Conservation (phyloP, 2,797 vertebrate genomes). For the Margarornis squamiger region DNA sequence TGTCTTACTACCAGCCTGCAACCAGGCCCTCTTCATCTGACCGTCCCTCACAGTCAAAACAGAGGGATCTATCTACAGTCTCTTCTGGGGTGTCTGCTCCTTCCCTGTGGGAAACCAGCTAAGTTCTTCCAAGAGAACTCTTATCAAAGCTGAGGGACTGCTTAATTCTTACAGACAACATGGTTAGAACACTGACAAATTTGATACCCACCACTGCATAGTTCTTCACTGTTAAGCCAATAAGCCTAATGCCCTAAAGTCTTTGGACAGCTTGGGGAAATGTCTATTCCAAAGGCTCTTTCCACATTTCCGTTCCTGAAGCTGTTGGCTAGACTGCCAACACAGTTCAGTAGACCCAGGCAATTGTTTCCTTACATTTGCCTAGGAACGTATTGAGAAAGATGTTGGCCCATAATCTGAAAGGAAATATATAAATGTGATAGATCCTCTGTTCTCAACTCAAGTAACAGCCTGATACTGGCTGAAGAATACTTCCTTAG, state of each 20-base stretch:
- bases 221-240: not conserved
- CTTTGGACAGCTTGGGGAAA: not conserved
- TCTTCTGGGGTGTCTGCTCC: not conserved
- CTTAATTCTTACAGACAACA: not conserved
- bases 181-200: not conserved
- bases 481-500: not conserved
- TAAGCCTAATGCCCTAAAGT: not conserved
- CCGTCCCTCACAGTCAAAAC: not conserved
- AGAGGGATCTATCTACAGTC: not conserved
- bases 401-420: not conserved
- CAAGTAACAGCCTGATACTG: not conserved
- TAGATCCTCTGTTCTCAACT: not conserved
- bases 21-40: not conserved
- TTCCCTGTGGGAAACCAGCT: not conserved
- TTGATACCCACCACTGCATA: not conserved
- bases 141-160: not conserved
- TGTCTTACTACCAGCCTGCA: not conserved
- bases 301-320: not conserved
- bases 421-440: not conserved
- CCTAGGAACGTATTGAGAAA: not conserved
- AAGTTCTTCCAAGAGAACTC: not conserved
- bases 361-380: not conserved
- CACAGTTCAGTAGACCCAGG: not conserved
- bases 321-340: fast-evolving
- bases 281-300: not conserved